Evolutionary conservation across 2,797 vertebrate genomes (phyloP).

Genomic region (Neosilurus hyrtlii): DNA sequence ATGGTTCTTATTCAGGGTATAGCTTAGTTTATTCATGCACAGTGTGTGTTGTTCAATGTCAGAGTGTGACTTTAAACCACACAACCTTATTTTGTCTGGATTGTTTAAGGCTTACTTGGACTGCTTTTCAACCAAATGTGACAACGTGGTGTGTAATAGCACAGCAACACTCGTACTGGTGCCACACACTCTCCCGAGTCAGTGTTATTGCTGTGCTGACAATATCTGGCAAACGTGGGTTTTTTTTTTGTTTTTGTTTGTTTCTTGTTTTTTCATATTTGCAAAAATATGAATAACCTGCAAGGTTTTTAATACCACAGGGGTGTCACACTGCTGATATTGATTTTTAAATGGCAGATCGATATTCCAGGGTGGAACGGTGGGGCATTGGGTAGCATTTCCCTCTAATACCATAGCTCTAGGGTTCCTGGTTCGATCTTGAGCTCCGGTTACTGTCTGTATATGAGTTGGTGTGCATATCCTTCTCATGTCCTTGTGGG

Average conservation of each 20-base stretch:
- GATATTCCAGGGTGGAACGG: neutral
- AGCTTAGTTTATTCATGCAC: neutral
- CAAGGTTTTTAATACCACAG: neutral
- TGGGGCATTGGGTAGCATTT: neutral
- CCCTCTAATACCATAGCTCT: neutral
- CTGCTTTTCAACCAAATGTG: neutral
- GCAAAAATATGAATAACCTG: neutral
- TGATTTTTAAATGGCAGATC: constrained; percentile 18
- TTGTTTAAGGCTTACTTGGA: neutral
- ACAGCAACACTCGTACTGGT: neutral
- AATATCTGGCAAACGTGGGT: neutral
- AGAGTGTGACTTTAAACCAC: neutral
- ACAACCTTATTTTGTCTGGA: neutral
- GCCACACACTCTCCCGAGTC: neutral
- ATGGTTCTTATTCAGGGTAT: neutral
- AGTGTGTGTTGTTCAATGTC: neutral
- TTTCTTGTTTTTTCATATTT: constrained; percentile 6
- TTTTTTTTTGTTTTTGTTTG: too few relatives aligned
- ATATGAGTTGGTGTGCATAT: neutral
- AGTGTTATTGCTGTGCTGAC: constrained; percentile 1
- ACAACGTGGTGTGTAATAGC: neutral
- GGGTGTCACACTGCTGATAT: neutral
- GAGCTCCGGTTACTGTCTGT: neutral
- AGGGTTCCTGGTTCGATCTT: neutral
- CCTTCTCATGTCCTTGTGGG: neutral